Percentiles rank a stretch among this genome's conserved stretches.
Evolutionary conservation across 2,113 vertebrate genomes (phyloP).

Genomic region (Nerophis ophidion): DNA sequence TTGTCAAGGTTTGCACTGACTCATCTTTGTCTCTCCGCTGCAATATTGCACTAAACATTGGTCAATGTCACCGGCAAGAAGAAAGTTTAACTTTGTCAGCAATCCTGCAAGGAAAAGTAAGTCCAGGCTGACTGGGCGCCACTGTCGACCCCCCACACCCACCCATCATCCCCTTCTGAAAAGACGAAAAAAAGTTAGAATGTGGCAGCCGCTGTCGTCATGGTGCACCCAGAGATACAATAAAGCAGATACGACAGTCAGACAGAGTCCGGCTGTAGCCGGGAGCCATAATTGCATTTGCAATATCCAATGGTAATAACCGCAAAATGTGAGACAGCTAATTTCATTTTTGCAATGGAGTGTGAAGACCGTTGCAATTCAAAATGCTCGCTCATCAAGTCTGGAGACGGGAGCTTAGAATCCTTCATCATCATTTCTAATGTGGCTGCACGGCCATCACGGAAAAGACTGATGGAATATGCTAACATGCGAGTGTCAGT

Average conservation of each 20-base stretch:
- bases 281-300: slow-evolving; percentile 55
- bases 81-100: background rate
- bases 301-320: slow-evolving; percentile 48
- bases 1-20: background rate
- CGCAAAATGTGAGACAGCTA: slow-evolving; percentile 36
- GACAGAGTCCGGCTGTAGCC: slow-evolving; percentile 31
- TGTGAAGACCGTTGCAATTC: slow-evolving; percentile 53
- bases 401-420: slow-evolving; percentile 12
- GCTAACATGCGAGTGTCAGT: background rate
- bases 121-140: background rate
- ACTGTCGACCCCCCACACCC: background rate
- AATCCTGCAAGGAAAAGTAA: background rate
- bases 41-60: background rate
- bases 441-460: slow-evolving; percentile 15
- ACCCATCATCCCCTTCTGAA: too few species aligned
- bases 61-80: background rate
- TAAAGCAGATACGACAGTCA: slow-evolving; percentile 25
- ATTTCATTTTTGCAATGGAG: slow-evolving; percentile 52
- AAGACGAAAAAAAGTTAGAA: background rate
- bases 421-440: slow-evolving; percentile 13
- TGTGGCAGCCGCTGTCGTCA: slow-evolving; percentile 22
- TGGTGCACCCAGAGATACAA: slow-evolving; percentile 27
- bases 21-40: background rate
- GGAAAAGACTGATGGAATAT: slow-evolving; percentile 2
- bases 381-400: slow-evolving; percentile 41